Conservation (phyloP, 2,888 invertebrate species). For the Heliconius cydno region DNA sequence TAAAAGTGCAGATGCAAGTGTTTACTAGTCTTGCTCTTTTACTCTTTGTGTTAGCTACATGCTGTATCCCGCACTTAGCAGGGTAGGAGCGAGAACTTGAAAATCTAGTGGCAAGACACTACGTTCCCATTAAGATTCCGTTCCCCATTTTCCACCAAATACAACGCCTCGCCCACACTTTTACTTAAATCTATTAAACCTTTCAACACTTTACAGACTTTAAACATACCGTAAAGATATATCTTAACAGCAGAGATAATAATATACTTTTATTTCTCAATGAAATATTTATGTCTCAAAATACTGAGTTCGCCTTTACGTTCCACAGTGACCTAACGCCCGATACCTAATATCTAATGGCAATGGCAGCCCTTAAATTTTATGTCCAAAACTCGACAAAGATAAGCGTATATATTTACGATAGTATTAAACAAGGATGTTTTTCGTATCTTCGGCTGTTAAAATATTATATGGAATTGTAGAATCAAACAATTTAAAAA, state of each 20-base stretch:
- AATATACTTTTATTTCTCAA: constrained; percentile 37
- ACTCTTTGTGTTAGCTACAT: no score
- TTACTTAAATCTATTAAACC: not conserved
- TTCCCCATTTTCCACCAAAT: no score
- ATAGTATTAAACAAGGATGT: constrained; percentile 42
- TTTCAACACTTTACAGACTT: not conserved
- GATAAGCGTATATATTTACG: constrained; percentile 50
- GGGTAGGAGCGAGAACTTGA: no score
- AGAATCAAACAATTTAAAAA: no score
- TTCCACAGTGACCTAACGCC: constrained; percentile 43
- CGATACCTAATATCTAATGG: constrained; percentile 46
- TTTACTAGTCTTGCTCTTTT: no score
- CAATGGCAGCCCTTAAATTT: constrained; percentile 49
- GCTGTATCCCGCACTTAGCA: no score
- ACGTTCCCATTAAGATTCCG: no score
- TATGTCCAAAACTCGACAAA: constrained; percentile 47
- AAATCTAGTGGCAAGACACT: no score
- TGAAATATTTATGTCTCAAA: constrained; percentile 42
- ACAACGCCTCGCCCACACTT: no score
- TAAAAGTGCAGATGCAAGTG: no score
- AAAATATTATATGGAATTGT: constrained; percentile 16
- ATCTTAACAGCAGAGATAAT: constrained; percentile 1
- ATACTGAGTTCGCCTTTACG: constrained; percentile 37
- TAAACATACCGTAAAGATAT: not conserved
- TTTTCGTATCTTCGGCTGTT: constrained; percentile 22